Base-by-base conservation (phyloP, 2,113 vertebrate species). In the Capreolus pygargus region DNA sequence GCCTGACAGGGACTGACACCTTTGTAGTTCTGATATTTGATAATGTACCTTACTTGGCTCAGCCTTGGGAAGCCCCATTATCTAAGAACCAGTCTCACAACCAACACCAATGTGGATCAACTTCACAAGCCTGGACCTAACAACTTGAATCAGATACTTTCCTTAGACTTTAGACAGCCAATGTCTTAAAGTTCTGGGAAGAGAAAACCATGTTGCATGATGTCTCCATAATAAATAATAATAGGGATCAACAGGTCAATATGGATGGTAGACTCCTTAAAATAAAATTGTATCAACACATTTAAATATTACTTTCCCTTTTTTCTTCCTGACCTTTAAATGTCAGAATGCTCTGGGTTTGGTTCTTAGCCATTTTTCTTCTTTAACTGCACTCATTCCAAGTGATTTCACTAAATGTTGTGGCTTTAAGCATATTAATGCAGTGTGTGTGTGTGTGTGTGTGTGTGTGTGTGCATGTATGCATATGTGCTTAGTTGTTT, bases 311-410 rank as follows among this genome's bases (percentile, higher is more conserved):
- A 39, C 64, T 81, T 96, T 94, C 28, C 30, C 10, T 76, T 33
- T 91, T 45, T 93, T 90, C 23, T 98, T 92, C 64, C 23, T 25
- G 10, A 70, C 14, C 50, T 96, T 89, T 92, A 94, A 95, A 94
- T 93, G 36, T 84, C 33, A 91, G 23, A 81, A 30, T 79, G 45
- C 13, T 27, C 12, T 91, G 15, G 50, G 16, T 74, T 91, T 96
- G 43, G 14, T 83, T 15, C 50, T 94, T 54, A 30, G 16, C 16
- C 43, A 11, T 87, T 96, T 97, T 28, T 84, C 43, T 92, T 94
- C 87, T 92, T 64, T 60, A 82, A 79, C 3, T 55, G 17, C 4
- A 95, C 30, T 91, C 17, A 19, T n/a, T 92, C 33, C 64, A 79
- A 78, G 19, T 78, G 55, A 64, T 33, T 86, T 79, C 81, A 96